A percentile compares a stretch with the other conserved stretches of the same genome.
phyloP scores from a whole-genome alignment of 1,140 invertebrate species.

The Drosophila grimshawi region DNA sequence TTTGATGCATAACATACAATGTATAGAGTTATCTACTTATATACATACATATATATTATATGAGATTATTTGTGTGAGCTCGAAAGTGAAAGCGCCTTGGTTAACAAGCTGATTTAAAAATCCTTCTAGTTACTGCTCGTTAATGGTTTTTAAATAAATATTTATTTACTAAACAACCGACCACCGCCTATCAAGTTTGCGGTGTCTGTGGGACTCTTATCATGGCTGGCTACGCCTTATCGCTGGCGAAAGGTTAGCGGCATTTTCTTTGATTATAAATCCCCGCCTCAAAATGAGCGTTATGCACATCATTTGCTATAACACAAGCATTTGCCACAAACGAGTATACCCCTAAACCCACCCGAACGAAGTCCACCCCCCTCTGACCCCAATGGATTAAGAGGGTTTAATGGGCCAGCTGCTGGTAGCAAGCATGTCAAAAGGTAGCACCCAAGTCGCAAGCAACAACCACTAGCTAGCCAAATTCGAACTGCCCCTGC shows the following conservation, averaged over 20 bases:
- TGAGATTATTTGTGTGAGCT: no score
- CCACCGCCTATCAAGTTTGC: not conserved
- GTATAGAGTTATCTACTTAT: conserved; percentile 9
- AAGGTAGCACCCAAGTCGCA: conserved; percentile 22
- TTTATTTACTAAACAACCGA: not conserved
- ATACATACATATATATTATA: not conserved
- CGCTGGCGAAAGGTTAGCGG: conserved; percentile 37
- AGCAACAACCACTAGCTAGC: conserved; percentile 42
- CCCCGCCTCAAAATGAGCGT: conserved; percentile 20
- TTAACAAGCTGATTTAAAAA: not conserved
- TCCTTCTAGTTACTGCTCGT: no score
- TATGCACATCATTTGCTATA: conserved; percentile 34
- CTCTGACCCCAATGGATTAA: not conserved
- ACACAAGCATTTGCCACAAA: conserved; percentile 19
- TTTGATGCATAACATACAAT: not conserved
- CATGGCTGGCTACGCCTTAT: conserved; percentile 32
- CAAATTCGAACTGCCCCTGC: conserved; percentile 35
- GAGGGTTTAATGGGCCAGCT: not conserved
- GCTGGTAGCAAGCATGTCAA: not conserved
- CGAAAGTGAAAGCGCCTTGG: no score
- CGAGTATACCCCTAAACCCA: not conserved
- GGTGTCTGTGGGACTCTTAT: conserved; percentile 35
- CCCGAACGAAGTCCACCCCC: not conserved
- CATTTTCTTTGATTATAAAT: conserved; percentile 45
- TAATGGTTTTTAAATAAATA: not conserved